Conservation (phyloP, 2,797 vertebrate species). For the Coracias cyanogaster region DNA sequence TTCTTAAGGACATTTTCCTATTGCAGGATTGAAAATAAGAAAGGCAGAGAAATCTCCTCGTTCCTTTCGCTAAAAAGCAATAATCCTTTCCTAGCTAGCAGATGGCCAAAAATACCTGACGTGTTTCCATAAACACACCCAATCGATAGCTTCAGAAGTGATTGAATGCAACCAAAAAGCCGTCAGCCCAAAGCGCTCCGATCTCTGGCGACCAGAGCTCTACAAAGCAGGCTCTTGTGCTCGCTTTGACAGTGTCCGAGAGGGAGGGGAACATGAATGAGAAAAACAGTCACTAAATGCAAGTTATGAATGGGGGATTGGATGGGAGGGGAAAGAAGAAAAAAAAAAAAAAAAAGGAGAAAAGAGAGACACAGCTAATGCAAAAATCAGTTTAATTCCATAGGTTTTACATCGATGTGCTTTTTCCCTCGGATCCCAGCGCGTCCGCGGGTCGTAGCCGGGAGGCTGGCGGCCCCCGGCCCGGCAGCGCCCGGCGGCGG, state of each 20-base stretch:
- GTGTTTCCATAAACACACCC: conserved; percentile 31
- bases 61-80: not conserved
- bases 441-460: not conserved
- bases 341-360: not conserved
- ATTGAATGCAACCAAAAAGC: conserved; percentile 17
- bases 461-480: too few relatives aligned
- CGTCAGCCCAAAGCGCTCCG: not conserved
- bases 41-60: not conserved
- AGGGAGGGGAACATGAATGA: conserved; percentile 51
- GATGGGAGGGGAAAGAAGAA: not conserved
- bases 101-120: conserved; percentile 43
- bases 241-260: conserved; percentile 43
- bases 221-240: conserved; percentile 54
- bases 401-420: not conserved
- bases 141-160: conserved; percentile 38
- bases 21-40: not conserved
- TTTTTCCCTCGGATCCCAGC: not conserved
- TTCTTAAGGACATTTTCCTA: not conserved
- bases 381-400: conserved; percentile 43
- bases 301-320: conserved; percentile 52
- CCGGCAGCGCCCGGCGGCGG: too few relatives aligned
- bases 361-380: not conserved
- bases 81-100: not conserved
- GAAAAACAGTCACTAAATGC: conserved; percentile 43
- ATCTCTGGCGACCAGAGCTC: conserved; percentile 7